Conservation (phyloP, 2,113 vertebrate genomes). For the Pipa parva region DNA sequence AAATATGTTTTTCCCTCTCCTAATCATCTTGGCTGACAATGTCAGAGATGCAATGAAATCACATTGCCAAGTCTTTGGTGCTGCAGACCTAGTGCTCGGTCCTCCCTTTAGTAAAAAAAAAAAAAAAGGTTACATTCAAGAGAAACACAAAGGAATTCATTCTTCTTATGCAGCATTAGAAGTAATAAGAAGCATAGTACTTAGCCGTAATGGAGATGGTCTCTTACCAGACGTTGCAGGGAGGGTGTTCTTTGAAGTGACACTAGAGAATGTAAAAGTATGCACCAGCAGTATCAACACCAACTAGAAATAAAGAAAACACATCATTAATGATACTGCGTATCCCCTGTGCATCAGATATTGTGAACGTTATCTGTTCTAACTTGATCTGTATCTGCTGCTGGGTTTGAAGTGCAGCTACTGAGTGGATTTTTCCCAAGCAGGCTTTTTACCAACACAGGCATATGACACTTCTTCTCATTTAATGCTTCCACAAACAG, state of each 20-base stretch:
- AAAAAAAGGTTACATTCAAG: too few relatives aligned
- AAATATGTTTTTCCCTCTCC: too few relatives aligned
- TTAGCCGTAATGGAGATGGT: neutral
- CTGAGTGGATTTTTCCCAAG: constrained; percentile 7
- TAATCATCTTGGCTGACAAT: too few relatives aligned
- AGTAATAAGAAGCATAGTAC: neutral
- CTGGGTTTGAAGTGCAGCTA: constrained; percentile 5
- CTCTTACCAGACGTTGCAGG: constrained; percentile 16
- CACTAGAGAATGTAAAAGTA: neutral
- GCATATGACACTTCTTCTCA: constrained; percentile 40
- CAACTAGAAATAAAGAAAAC: neutral
- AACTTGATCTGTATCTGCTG: neutral
- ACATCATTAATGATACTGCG: neutral
- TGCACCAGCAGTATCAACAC: neutral
- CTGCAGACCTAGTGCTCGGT: too few relatives aligned
- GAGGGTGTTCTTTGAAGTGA: neutral
- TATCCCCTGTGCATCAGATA: neutral
- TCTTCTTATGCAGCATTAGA: neutral
- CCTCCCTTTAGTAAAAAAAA: too few relatives aligned
- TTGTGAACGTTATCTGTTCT: neutral
- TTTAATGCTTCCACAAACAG: constrained; percentile 42
- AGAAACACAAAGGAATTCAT: neutral
- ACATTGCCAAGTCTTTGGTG: too few relatives aligned
- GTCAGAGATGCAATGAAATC: too few relatives aligned
- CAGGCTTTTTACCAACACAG: constrained; percentile 31